A percentile compares a stretch with the other conserved stretches of the same genome.
Conservation (phyloP, 2,888 invertebrate species). For the Malthinus seriepunctatus region DNA sequence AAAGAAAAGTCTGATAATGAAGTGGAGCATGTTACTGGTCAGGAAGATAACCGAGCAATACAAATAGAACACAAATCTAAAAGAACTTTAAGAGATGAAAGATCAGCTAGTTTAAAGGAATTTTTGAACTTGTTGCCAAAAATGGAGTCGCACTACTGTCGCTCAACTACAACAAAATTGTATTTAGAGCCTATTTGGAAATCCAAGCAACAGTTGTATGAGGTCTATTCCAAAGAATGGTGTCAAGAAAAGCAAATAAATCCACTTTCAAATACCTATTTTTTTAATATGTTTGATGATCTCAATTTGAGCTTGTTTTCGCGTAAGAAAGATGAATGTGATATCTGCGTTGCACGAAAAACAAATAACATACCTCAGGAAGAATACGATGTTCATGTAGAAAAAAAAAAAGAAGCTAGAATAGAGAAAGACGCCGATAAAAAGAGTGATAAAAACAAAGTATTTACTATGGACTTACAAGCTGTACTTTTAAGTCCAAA, state of each 20-base stretch:
- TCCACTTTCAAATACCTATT: slow-evolving; percentile 4
- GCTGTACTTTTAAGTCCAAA: slow-evolving; percentile 19
- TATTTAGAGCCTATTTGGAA: neutral
- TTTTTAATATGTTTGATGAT: slow-evolving; percentile 12
- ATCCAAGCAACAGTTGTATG: slow-evolving; percentile 3
- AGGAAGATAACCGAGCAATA: neutral
- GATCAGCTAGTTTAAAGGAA: neutral
- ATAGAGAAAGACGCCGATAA: slow-evolving; percentile 13
- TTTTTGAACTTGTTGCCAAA: neutral
- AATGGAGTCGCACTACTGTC: slow-evolving; percentile 3
- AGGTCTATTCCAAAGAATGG: slow-evolving; percentile 7
- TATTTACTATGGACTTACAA: slow-evolving; percentile 19
- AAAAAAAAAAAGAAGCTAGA: slow-evolving; percentile 13
- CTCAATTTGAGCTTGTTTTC: slow-evolving; percentile 10
- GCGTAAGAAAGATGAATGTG: slow-evolving; percentile 15
- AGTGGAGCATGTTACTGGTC: neutral
- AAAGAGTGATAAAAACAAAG: slow-evolving; percentile 8
- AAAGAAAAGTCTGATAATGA: neutral
- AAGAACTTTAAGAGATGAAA: neutral
- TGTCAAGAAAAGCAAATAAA: slow-evolving; percentile 8
- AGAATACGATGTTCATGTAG: neutral
- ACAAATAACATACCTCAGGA: slow-evolving; percentile 1
- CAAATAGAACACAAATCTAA: too few relatives aligned
- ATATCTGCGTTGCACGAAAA: slow-evolving; percentile 16
- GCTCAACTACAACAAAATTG: neutral